Conservation (phyloP, 2,797 vertebrate species). For the Sebastes umbrosus region DNA sequence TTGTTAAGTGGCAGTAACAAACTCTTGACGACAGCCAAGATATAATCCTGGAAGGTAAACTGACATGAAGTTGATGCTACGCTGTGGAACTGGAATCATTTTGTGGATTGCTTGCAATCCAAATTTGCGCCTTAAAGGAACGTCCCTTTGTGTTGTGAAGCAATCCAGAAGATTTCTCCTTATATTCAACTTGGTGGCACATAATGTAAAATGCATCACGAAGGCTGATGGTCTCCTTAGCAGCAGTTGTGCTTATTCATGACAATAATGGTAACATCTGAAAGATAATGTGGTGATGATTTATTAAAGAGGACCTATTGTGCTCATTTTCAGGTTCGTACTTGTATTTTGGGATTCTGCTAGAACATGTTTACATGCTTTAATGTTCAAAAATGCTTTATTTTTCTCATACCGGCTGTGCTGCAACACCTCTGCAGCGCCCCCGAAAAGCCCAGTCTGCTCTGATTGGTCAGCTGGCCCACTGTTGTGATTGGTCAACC, state of each 20-base stretch:
- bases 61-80: background rate
- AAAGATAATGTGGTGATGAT: background rate
- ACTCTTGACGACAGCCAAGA: constrained; percentile 1
- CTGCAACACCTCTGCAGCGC: no score
- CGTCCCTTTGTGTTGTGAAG: background rate
- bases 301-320: background rate
- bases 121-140: background rate
- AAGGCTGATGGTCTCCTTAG: background rate
- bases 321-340: no score
- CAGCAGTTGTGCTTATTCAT: background rate
- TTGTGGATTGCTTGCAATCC: background rate
- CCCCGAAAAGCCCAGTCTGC: no score
- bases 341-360: no score
- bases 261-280: background rate
- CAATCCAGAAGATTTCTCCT: constrained; percentile 2
- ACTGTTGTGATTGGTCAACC: no score
- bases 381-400: no score
- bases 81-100: background rate
- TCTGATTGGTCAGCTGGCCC: no score
- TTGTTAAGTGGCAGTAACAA: background rate
- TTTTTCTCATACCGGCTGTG: no score
- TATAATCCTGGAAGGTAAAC: background rate
- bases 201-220: constrained; percentile 21
- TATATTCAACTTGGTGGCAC: constrained; percentile 28
- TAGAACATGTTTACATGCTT: no score